phyloP scores from a whole-genome alignment of 2,888 invertebrate species.

The Chrysotoxum bicinctum region DNA sequence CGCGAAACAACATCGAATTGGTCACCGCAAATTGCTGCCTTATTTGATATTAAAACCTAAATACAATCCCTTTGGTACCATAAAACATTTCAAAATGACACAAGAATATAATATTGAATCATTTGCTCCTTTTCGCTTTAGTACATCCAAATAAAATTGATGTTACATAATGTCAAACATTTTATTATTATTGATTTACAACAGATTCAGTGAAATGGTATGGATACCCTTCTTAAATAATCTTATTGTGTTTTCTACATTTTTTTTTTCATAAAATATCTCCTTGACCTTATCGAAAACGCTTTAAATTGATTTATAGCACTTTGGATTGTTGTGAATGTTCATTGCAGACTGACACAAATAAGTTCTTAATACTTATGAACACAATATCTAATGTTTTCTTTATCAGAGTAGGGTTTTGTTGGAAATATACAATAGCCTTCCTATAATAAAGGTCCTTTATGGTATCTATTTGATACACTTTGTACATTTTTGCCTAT shows the following conservation, averaged over 20 bases:
- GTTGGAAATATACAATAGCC: too few relatives aligned
- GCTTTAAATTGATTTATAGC: constrained; percentile 55
- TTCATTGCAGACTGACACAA: constrained; percentile 33
- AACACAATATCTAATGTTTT: constrained; percentile 18
- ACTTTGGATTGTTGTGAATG: constrained; percentile 11
- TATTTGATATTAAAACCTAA: neutral
- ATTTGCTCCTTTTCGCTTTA: constrained; percentile 37
- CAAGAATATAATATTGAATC: constrained; percentile 38
- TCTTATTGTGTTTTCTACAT: neutral
- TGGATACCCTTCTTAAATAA: neutral
- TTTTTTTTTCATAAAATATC: neutral
- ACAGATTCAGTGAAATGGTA: neutral
- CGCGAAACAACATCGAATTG: neutral
- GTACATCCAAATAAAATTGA: constrained; percentile 43
- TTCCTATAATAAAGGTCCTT: too few relatives aligned
- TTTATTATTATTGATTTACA: constrained; percentile 45
- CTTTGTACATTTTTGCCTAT: too few relatives aligned
- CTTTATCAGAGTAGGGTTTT: neutral
- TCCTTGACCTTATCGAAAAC: constrained; percentile 62
- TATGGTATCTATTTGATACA: too few relatives aligned
- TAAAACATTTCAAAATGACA: constrained; percentile 38
- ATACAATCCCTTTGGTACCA: constrained; percentile 8
- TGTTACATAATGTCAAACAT: constrained; percentile 32
- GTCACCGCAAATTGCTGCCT: neutral
- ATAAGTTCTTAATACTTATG: constrained; percentile 38